phyloP scores from a whole-genome alignment of 2,113 vertebrate genomes.

The Australoheros scitulus region DNA sequence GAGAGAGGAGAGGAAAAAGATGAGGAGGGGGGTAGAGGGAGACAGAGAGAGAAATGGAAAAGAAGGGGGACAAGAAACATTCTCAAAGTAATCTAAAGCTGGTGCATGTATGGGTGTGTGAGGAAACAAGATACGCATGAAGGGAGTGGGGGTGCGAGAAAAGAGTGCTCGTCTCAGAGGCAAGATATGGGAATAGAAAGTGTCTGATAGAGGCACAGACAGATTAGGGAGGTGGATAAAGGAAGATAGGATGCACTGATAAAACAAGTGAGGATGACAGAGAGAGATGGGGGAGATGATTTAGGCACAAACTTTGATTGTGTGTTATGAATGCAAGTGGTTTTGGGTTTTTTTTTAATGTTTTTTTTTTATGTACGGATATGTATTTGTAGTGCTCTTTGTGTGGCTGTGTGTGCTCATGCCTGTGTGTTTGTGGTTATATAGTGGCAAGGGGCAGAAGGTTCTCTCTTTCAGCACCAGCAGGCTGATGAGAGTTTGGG shows the following conservation, averaged over 20 bases:
- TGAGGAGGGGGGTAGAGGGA: constrained; percentile 25
- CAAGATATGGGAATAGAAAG: constrained; percentile 71
- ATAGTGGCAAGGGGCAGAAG: constrained; percentile 67
- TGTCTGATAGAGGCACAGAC: constrained; percentile 64
- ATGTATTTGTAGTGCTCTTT: constrained; percentile 8
- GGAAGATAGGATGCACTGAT: constrained; percentile 67
- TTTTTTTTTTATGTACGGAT: constrained; percentile 14
- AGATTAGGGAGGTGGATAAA: constrained; percentile 74
- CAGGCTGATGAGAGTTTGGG: constrained; percentile 76
- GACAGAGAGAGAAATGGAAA: constrained; percentile 37
- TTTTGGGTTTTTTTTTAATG: no score
- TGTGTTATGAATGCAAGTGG: constrained; percentile 31
- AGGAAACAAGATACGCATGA: constrained; percentile 70
- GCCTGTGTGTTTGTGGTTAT: constrained; percentile 17
- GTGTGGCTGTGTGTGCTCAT: background rate
- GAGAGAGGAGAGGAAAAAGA: constrained; percentile 51
- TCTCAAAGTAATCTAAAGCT: constrained; percentile 70
- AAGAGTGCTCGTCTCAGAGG: constrained; percentile 56
- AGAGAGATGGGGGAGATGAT: constrained; percentile 68
- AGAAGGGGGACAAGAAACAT: constrained; percentile 47
- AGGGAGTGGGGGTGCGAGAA: constrained; percentile 59
- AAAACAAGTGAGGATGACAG: constrained; percentile 60
- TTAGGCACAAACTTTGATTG: constrained; percentile 64
- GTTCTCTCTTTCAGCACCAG: constrained; percentile 76
- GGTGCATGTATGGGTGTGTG: constrained; percentile 54